Conservation (phyloP, 2,113 vertebrate species). For the Phylloscopus whistleri region DNA sequence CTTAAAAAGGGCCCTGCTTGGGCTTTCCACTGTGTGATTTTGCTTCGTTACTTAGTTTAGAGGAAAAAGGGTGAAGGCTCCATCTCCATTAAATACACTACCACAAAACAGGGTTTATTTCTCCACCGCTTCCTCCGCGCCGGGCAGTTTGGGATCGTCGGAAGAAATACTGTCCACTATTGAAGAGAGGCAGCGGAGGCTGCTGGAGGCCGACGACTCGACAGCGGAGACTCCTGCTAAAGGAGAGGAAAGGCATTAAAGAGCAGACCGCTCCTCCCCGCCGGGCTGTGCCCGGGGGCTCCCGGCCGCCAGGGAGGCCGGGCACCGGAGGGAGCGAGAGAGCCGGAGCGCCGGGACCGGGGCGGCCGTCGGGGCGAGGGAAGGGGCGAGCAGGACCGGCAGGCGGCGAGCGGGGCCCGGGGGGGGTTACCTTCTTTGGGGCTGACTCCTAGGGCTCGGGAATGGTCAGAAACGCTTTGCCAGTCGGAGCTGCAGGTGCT, state of each 20-base stretch:
- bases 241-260: not conserved
- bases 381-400: not conserved
- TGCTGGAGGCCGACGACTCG: conserved; percentile 87
- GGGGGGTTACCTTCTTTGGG: conserved; percentile 83
- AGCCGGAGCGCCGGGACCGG: not conserved
- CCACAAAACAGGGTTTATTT: conserved; percentile 48
- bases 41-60: conserved; percentile 15
- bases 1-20: not conserved
- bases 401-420: not conserved
- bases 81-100: not conserved
- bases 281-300: not conserved
- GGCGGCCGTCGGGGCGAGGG: not conserved
- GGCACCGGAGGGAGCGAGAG: not conserved
- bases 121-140: conserved; percentile 73
- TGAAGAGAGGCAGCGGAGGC: conserved; percentile 92
- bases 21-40: conserved; percentile 21
- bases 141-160: conserved; percentile 78
- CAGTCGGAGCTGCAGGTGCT: conserved; percentile 83
- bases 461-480: conserved; percentile 87
- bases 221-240: conserved; percentile 68
- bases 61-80: not conserved
- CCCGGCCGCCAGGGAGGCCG: not conserved
- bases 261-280: not conserved
- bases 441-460: conserved; percentile 73
- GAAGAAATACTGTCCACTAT: conserved; percentile 97